A percentile compares a stretch with the other conserved stretches of the same genome.
Conservation (phyloP, 2,888 invertebrate genomes). For the Pyralis farinalis region DNA sequence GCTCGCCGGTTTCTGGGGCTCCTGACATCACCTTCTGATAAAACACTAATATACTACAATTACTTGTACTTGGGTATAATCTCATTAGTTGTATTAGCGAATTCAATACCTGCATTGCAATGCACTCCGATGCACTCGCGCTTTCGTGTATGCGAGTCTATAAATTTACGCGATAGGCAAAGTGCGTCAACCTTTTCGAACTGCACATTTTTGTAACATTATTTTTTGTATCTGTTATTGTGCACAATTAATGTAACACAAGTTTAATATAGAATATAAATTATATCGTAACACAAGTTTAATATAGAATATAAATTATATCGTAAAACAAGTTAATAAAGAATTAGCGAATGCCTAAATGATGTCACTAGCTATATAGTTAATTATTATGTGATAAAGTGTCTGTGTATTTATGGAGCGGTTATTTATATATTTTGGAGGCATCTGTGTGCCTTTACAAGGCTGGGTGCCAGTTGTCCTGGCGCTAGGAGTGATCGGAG, state of each 20-base stretch:
- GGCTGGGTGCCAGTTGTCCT: conserved; percentile 27
- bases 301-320: too few species aligned
- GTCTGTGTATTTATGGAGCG: conserved; percentile 14
- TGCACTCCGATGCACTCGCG: background rate
- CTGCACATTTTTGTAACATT: background rate
- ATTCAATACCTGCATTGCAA: background rate
- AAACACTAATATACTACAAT: too few species aligned
- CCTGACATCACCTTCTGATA: too few species aligned
- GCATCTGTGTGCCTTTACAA: conserved; percentile 20
- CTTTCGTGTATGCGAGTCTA: background rate
- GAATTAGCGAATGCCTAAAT: too few species aligned
- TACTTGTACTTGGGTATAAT: background rate
- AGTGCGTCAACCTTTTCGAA: background rate
- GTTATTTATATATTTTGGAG: conserved; percentile 20
- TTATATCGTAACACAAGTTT: too few species aligned
- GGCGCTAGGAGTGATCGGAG: conserved; percentile 47
- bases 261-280: too few species aligned
- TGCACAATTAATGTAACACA: too few species aligned
- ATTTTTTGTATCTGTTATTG: too few species aligned
- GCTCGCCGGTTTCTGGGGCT: too few species aligned
- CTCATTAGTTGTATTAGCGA: background rate
- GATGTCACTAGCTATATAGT: too few species aligned
- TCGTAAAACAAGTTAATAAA: too few species aligned
- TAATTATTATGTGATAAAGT: background rate
- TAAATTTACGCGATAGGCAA: background rate